These are phyloP conservation scores for Montipora efflorescens DNA, from an alignment of 64 coral and sea anemone genomes.

Conservation along the genomic window DNA sequence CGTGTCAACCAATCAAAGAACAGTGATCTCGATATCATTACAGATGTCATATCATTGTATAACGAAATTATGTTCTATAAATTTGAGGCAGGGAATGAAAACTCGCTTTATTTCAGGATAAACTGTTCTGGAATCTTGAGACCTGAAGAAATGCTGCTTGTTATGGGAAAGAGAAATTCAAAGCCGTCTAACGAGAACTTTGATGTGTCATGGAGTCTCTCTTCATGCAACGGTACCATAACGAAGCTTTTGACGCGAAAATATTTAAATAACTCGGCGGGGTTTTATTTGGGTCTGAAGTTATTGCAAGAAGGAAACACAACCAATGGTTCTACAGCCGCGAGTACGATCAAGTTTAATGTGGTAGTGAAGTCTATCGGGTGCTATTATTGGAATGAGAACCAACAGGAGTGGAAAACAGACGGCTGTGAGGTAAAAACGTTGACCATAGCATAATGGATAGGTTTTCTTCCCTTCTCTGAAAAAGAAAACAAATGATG, in stretches of 20 bases:
- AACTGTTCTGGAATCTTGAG: slow-evolving; percentile 1
- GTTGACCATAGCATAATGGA: too few relatives aligned
- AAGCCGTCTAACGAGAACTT: slow-evolving; percentile 7
- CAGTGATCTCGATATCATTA: slow-evolving; percentile 4
- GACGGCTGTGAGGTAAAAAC: slow-evolving; percentile 65
- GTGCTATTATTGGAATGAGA: slow-evolving; percentile 74
- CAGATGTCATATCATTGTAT: not conserved
- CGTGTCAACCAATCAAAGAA: slow-evolving; percentile 19
- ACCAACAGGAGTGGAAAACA: slow-evolving; percentile 35
- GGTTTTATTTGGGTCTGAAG: slow-evolving; percentile 37
- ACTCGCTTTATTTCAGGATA: not conserved
- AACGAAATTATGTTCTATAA: slow-evolving; percentile 40
- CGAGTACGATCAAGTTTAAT: slow-evolving; percentile 20
- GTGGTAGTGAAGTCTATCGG: slow-evolving; percentile 32
- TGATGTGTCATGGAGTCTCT: slow-evolving; percentile 5
- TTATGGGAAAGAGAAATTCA: not conserved
- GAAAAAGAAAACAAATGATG: too few relatives aligned
- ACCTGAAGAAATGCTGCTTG: not conserved
- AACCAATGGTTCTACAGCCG: not conserved
- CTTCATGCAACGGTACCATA: slow-evolving; percentile 8
- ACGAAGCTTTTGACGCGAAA: not conserved
- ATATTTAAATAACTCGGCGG: slow-evolving; percentile 15
- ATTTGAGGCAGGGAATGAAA: not conserved
- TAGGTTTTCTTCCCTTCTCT: too few relatives aligned
- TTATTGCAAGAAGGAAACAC: not conserved